Conservation (phyloP, 2,113 vertebrate species). For the Proteles cristata region DNA sequence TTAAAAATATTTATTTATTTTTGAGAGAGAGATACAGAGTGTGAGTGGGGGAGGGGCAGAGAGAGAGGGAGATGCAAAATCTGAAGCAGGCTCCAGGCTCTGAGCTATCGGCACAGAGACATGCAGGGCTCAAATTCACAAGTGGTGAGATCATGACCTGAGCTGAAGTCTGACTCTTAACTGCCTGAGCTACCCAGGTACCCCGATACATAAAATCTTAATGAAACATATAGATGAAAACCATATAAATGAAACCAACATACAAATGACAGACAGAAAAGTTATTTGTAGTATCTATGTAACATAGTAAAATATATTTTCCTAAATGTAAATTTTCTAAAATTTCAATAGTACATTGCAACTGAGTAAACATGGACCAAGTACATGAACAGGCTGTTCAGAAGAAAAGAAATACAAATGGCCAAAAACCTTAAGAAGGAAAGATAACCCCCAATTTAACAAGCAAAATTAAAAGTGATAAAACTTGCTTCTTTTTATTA, state of each 20-base stretch:
- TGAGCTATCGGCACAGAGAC: too few species aligned
- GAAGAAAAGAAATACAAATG: neutral
- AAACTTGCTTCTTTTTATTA: neutral
- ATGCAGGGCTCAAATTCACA: too few species aligned
- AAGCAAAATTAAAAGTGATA: neutral
- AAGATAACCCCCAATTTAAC: neutral
- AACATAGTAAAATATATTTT: neutral
- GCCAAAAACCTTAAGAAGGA: neutral
- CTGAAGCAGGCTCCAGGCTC: too few species aligned
- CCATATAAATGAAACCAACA: neutral
- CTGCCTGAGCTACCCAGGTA: too few species aligned
- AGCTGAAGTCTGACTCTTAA: too few species aligned
- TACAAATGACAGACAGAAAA: neutral
- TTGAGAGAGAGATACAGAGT: too few species aligned
- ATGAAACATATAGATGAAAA: neutral
- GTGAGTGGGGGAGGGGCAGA: too few species aligned
- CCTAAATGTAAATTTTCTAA: neutral
- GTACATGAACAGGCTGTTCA: neutral
- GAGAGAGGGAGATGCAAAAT: too few species aligned
- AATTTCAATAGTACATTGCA: neutral
- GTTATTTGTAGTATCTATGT: neutral
- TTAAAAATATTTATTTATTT: too few species aligned
- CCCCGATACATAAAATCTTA: too few species aligned
- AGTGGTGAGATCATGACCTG: too few species aligned
- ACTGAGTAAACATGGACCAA: neutral